phyloP scores from a whole-genome alignment of 2,113 vertebrate genomes.

The Microtus richardsoni region DNA sequence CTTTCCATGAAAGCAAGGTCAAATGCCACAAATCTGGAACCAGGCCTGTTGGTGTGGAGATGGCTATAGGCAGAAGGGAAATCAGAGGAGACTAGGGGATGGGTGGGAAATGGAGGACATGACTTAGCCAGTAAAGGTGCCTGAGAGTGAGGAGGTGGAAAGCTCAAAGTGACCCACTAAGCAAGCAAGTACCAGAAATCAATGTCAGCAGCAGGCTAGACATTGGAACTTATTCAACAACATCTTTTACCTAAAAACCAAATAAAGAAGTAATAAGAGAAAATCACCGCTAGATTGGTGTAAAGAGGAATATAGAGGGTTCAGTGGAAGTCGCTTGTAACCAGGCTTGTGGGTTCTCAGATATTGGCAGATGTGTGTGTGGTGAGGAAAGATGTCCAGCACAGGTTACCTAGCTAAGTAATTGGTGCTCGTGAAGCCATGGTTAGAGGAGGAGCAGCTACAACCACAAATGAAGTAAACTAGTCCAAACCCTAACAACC shows the following conservation, averaged over 20 bases:
- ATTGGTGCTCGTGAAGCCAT: neutral
- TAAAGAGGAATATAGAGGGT: neutral
- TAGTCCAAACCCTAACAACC: neutral
- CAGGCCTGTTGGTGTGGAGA: neutral
- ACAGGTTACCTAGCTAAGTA: neutral
- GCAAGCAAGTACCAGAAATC: neutral
- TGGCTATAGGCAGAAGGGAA: neutral
- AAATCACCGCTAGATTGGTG: neutral
- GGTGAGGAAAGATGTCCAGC: too few species aligned
- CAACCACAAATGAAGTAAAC: neutral
- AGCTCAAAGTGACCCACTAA: neutral
- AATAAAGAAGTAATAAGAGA: neutral
- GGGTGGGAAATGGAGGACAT: neutral
- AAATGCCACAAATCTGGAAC: neutral
- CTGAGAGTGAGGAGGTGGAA: neutral
- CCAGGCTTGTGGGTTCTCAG: too few species aligned
- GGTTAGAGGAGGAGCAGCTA: neutral
- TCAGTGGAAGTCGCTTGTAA: neutral
- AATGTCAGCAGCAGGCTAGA: neutral
- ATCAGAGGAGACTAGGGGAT: neutral
- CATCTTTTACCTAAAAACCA: neutral
- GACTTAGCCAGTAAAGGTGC: neutral
- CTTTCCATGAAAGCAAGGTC: neutral
- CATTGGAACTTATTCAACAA: neutral
- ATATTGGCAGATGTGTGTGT: neutral